Percentiles rank a stretch among this genome's conserved stretches.
Evolutionary conservation across 2,113 vertebrate species (phyloP).

Genomic region (Cryptoleucopteryx plumbea): DNA sequence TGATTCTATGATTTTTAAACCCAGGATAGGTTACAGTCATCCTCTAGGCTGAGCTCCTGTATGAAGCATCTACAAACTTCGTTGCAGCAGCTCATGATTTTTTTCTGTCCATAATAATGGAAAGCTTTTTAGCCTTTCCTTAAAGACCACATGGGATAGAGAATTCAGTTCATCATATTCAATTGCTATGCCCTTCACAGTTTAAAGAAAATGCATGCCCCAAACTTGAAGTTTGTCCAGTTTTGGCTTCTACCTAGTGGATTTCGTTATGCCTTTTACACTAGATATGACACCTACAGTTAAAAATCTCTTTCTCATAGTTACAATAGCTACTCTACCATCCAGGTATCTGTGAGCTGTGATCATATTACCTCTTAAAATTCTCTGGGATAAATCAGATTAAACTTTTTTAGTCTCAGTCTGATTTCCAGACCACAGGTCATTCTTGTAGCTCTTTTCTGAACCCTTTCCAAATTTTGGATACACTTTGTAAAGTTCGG

Average conservation of each 20-base stretch:
- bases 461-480: conserved; percentile 26
- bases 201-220: not conserved
- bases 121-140: not conserved
- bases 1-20: not conserved
- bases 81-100: not conserved
- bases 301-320: conserved; percentile 5
- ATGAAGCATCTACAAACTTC: not conserved
- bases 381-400: conserved; percentile 43
- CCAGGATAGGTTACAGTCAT: not conserved
- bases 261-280: not conserved
- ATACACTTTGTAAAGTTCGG: not conserved
- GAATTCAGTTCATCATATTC: not conserved
- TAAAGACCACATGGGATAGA: not conserved
- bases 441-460: conserved; percentile 24
- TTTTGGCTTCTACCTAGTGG: not conserved
- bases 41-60: not conserved
- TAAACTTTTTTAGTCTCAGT: conserved; percentile 41
- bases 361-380: conserved; percentile 25
- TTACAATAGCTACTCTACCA: not conserved
- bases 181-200: not conserved
- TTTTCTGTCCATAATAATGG: not conserved
- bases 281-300: not conserved
- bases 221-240: not conserved
- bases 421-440: conserved; percentile 50
- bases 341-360: not conserved